Evolutionary conservation across 2,888 invertebrate species (phyloP), one percentile per base, ranked within the genome.

Genomic region (Druceiella hillmani): DNA sequence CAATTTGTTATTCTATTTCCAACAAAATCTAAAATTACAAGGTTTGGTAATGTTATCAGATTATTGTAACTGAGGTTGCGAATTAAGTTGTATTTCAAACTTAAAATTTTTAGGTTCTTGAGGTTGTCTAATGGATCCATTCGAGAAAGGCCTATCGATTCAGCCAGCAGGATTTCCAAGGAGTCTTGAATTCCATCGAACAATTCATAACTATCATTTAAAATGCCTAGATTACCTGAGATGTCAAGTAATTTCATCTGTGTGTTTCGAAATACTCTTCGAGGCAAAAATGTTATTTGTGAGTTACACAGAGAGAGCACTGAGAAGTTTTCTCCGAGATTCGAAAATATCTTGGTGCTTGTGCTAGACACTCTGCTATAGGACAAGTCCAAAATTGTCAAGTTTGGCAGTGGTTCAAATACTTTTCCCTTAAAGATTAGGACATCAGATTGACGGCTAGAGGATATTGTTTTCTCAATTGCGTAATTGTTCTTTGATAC

Each of bases 1-100:
- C 81, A 81, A 1, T 74, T 63, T 0, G 57, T 60, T 1, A 81
- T 52, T 42, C 73, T 64, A 44, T 82, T 82, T 1, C 58, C 58
- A 9, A 62, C 64, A 3, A 81, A 52, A 48, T 76, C 70, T 1
- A 81, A 50, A 1, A 71, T 51, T 46, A 67, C 57, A 13, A 81
- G 49, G 3, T 55, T 63, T 1, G 13, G 42, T n/a, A 78, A 43
- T 0, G 56, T 52, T 1, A 42, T 30, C 7, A 73, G 64, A 0
- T 59, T 50, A 0, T 52, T 39, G 0, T 45, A 14, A 0, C 52
- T 50, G 1, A 81, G 14, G 0, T 29, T 17, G 3, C 49, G 53
- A 1, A 81, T 67, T 45, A 75, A 74, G 44, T 81, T 81, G 1
- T 59, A 54, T 0, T 56, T 48, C 16, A 79, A 31, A n/a, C 67